These are phyloP conservation scores for Nomia melanderi DNA, from an alignment of 1,140 invertebrate species.

Conservation along the genomic window DNA sequence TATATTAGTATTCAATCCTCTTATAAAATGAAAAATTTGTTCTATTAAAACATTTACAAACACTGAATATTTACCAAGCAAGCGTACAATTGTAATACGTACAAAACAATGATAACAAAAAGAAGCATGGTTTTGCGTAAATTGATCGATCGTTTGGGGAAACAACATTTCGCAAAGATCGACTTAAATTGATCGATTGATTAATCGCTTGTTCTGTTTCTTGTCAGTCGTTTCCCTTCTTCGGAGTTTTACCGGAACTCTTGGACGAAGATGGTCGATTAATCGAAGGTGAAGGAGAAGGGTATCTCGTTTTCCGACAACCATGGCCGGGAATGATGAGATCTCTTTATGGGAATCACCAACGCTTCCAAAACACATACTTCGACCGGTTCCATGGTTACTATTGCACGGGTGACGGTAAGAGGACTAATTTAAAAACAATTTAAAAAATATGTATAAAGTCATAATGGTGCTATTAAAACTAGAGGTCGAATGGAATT, in stretches of 20 bases:
- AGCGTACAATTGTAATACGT: too few species aligned
- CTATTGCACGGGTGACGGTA: conserved; percentile 98
- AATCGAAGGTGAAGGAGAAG: conserved; percentile 94
- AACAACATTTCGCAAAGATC: background rate
- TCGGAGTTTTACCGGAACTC: conserved; percentile 94
- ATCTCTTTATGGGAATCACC: conserved; percentile 94
- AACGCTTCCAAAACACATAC: conserved; percentile 96
- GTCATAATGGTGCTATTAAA: too few species aligned
- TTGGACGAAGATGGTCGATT: conserved; percentile 93
- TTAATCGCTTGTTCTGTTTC: background rate
- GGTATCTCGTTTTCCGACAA: conserved; percentile 94
- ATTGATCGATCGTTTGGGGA: background rate
- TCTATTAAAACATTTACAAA: too few species aligned
- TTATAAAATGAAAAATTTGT: too few species aligned
- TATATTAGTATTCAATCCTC: too few species aligned
- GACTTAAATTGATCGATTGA: background rate
- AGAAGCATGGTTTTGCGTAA: too few species aligned
- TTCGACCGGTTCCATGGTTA: conserved; percentile 97
- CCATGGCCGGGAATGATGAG: conserved; percentile 99
- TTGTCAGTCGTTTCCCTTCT: conserved; percentile 96
- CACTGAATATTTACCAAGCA: too few species aligned
- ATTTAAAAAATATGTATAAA: too few species aligned
- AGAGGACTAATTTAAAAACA: conserved; percentile 60
- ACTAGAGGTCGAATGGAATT: too few species aligned
- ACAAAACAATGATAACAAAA: too few species aligned